Evolutionary conservation across 2,113 vertebrate genomes (phyloP).

Genomic region (Passer montanus): DNA sequence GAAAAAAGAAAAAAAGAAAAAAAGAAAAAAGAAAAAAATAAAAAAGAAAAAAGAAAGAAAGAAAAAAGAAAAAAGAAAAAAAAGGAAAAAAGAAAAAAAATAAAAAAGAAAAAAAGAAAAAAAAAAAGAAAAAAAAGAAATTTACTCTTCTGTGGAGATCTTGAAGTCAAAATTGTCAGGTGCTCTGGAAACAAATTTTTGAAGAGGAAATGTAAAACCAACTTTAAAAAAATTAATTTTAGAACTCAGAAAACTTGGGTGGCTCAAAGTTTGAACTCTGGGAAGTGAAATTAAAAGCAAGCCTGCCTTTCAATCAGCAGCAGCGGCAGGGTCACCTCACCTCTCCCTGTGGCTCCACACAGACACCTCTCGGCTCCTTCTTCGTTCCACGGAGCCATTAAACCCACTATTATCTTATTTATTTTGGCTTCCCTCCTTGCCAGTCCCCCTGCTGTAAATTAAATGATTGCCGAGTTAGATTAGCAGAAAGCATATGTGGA

Average conservation of each 20-base stretch:
- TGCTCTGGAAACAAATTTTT: fast-evolving
- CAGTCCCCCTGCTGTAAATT: constrained; percentile 69
- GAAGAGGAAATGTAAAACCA: not conserved
- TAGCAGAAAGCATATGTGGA: constrained; percentile 71
- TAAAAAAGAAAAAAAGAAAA: no score
- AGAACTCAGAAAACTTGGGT: not conserved
- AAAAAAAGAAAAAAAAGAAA: no score
- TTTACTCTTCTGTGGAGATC: not conserved
- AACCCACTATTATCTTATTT: constrained; percentile 72
- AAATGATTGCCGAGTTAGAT: constrained; percentile 61
- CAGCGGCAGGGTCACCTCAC: not conserved
- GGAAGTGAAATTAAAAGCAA: not conserved
- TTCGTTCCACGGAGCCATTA: constrained; percentile 27
- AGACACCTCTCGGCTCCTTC: constrained; percentile 13
- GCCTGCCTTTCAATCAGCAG: not conserved
- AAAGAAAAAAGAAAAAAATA: no score
- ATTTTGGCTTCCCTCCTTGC: constrained; percentile 70
- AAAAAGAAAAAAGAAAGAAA: no score
- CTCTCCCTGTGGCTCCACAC: not conserved
- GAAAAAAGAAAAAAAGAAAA: not conserved
- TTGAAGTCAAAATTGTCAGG: not conserved
- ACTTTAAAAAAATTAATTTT: not conserved
- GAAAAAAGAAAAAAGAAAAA: no score
- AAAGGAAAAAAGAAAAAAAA: no score
- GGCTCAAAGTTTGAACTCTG: not conserved